Base-by-base conservation (phyloP, 2,888 invertebrate species). In the Gonocerus acuteangulatus region DNA sequence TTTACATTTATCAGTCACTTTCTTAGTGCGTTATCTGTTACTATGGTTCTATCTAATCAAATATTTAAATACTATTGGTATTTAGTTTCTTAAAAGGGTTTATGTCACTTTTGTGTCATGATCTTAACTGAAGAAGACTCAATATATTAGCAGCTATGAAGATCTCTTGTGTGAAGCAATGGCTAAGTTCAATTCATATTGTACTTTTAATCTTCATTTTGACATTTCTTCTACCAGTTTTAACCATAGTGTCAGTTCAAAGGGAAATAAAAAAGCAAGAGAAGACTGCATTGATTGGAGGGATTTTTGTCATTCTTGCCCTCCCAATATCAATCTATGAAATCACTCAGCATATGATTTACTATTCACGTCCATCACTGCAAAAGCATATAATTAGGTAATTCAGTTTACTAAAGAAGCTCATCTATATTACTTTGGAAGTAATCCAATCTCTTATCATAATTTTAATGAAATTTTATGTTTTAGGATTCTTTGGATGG, bases 311-410 rank as follows among this genome's bases (percentile, higher is more conserved):
- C 19, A 80, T 93, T 66, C 78, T 94, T 61, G 89, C 95, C 0
- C 78, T 96, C 51, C 95, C 95, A 1, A 87, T 95, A 66, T 91
- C 95, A 47, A 81, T 95, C 70, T 95, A 93, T 87, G 92, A 94
- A 76, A 95, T 96, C 70, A 85, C 89, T 48, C 91, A 94, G 74
- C 95, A 96, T 76, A 84, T 95, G 72, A 86, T 94, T 60, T 87
- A 95, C 74, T 95, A 93, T 71, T 93, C 89, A 0, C 89, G 93
- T 72, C 95, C 95, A 15, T 85, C 83, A 68, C 77, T 95, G 68
- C 95, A 95, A 72, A 91, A 93, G 75, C 90, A 94, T 75, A 91
- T 96, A 65, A 93, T 95, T 68, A 85, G 95, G 86, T 89, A 74
- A 70, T 70, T 51, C 7, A 51, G 6, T 44, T 22, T 44, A 13